phyloP scores from a whole-genome alignment of 1,140 invertebrate species.

The Contarinia nasturtii region DNA sequence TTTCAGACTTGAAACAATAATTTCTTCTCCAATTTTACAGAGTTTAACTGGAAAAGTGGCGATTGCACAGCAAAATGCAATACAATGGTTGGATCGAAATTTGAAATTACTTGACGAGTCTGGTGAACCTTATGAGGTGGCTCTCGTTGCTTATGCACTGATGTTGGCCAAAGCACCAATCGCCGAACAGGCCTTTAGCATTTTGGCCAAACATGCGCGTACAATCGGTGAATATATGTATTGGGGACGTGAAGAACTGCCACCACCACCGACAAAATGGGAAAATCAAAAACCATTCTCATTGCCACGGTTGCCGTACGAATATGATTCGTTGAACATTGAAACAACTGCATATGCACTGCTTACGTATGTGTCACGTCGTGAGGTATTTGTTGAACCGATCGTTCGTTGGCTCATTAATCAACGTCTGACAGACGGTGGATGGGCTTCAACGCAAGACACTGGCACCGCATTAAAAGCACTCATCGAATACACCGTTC shows the following conservation, averaged over 20 bases:
- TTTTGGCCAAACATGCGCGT: constrained; percentile 41
- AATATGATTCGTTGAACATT: constrained; percentile 79
- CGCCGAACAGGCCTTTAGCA: constrained; percentile 62
- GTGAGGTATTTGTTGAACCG: constrained; percentile 57
- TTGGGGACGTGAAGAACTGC: constrained; percentile 62
- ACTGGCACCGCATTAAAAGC: constrained; percentile 77
- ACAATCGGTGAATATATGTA: constrained; percentile 61
- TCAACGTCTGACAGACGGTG: constrained; percentile 76
- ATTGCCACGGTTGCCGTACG: constrained; percentile 67
- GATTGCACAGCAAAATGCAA: constrained; percentile 44
- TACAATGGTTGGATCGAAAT: constrained; percentile 69
- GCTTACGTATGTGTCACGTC: constrained; percentile 67
- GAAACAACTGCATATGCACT: constrained; percentile 84
- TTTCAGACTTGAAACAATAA: too few relatives aligned
- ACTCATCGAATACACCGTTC: constrained; percentile 73
- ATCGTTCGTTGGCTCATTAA: constrained; percentile 88
- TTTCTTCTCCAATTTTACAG: constrained; percentile 20
- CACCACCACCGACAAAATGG: constrained; percentile 57
- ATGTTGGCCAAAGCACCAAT: constrained; percentile 56
- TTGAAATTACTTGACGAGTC: constrained; percentile 47
- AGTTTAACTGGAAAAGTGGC: constrained; percentile 51
- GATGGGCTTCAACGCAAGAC: constrained; percentile 89
- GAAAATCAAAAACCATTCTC: constrained; percentile 83
- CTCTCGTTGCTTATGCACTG: constrained; percentile 74
- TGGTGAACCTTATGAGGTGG: constrained; percentile 63